Evolutionary conservation across 2,888 invertebrate genomes (phyloP).

Genomic region (Hirtodrosophila histrioides): DNA sequence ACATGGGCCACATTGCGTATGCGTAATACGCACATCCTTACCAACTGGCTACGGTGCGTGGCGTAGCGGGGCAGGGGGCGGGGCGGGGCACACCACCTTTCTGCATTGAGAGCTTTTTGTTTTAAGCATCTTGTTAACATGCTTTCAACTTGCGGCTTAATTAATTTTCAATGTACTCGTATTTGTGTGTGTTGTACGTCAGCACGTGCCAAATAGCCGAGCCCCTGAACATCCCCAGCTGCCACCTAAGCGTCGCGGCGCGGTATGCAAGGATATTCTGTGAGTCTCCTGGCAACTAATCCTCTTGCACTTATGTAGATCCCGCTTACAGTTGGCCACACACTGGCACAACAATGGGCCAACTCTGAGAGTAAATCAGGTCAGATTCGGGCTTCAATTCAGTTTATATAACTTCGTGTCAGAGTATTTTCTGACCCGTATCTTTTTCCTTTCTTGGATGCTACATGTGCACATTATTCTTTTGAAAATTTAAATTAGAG

Average conservation of each 20-base stretch:
- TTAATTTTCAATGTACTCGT: conserved; percentile 70
- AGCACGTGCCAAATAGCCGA: conserved; percentile 1
- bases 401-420: too few species aligned
- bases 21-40: conserved; percentile 52
- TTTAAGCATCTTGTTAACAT: conserved; percentile 72
- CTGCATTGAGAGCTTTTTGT: conserved; percentile 53
- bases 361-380: too few species aligned
- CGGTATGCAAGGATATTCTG: background rate
- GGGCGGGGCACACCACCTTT: conserved; percentile 10
- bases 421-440: too few species aligned
- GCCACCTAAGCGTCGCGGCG: background rate
- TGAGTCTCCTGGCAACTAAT: background rate
- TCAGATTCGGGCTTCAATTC: too few species aligned
- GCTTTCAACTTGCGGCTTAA: conserved; percentile 67
- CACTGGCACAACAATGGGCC: background rate
- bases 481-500: too few species aligned
- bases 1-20: conserved; percentile 66
- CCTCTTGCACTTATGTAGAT: conserved; percentile 1
- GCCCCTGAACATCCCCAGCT: background rate
- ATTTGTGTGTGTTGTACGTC: background rate
- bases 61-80: background rate
- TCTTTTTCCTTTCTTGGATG: too few species aligned
- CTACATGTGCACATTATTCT: too few species aligned
- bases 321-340: background rate
- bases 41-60: background rate